phyloP scores from a whole-genome alignment of 2,113 vertebrate species.

The Anguilla japonica region DNA sequence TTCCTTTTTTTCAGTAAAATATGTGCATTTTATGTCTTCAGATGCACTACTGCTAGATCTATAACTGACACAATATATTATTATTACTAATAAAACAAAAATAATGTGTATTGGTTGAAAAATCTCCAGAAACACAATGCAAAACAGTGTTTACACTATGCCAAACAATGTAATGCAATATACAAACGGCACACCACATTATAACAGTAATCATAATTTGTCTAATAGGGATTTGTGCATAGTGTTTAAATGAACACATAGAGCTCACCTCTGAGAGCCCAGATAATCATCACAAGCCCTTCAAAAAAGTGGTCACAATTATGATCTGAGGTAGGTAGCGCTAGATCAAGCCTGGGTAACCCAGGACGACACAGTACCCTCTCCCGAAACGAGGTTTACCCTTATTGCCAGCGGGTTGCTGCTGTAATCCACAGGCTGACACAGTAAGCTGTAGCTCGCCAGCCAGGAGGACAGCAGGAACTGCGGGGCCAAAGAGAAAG shows the following conservation, averaged over 20 bases:
- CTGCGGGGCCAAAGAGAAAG: constrained; percentile 52
- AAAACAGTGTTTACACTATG: too few species aligned
- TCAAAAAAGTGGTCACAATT: neutral
- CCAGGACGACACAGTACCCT: neutral
- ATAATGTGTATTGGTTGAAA: neutral
- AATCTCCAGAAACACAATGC: neutral
- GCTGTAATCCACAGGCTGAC: constrained; percentile 68
- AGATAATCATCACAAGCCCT: neutral
- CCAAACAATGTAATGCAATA: too few species aligned
- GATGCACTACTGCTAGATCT: too few species aligned
- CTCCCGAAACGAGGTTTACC: constrained; percentile 39
- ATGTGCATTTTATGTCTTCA: too few species aligned
- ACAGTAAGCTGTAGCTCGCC: constrained; percentile 70
- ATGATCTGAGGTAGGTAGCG: neutral
- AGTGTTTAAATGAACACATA: neutral
- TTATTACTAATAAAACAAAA: neutral
- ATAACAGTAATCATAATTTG: neutral
- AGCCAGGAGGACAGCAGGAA: constrained; percentile 67
- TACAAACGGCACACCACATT: neutral
- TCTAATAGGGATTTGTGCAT: too few species aligned
- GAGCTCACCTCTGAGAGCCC: neutral
- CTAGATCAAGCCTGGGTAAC: neutral
- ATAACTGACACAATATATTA: too few species aligned
- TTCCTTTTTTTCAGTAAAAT: too few species aligned
- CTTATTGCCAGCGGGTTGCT: constrained; percentile 56